Base-by-base conservation (phyloP, 35 echinoderm and acorn worm species). In the Nesometra sesokonis region DNA sequence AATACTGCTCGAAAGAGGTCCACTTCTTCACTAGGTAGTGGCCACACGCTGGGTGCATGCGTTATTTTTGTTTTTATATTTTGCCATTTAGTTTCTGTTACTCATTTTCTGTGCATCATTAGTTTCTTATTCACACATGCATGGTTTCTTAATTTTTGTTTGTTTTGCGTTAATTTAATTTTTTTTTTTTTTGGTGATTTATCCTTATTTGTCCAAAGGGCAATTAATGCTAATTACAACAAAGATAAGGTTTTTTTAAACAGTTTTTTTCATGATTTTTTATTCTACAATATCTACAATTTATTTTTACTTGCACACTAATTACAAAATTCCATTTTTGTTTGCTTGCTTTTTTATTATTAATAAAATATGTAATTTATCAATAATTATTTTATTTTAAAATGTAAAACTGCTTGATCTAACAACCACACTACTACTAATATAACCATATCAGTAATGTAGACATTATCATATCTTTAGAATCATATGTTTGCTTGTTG, bases 1-100 rank as follows among this genome's bases (percentile, higher is more conserved):
- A 86, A 92, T 83, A 35, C 86, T 17, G 90, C 83, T 57, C 84
- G 82, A 87, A 92, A 92, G 86, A 84, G 80, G 23, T 47, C 83
- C 29, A 81, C 90, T 46, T 86, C 86, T 67, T 67, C 52, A 33
- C 87, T 88, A 88, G 80, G 84, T 78, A 86, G 84, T 47, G 34
- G 67, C 76, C 32, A 31, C 30, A 84, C 82, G 40, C 30, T 38
- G 35, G 40, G 35, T 32, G 40, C 82, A 43, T 46, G 52, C 52
- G 52, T 67, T 67, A 17, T 17, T 67, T 67, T 67, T 19, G 9
- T 67, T 67, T 67, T 4, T 43, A 43, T 67, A 19, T 67, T 67
- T 67, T 67, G 8, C 52, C 8, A 17, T 67, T 67, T 67, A 67
- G 52, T 67, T 43, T 43, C 38, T 67, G 52, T 19, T 13, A 17